Conservation (phyloP, 1,140 invertebrate genomes). For the Pseudobourletiella spinata region DNA sequence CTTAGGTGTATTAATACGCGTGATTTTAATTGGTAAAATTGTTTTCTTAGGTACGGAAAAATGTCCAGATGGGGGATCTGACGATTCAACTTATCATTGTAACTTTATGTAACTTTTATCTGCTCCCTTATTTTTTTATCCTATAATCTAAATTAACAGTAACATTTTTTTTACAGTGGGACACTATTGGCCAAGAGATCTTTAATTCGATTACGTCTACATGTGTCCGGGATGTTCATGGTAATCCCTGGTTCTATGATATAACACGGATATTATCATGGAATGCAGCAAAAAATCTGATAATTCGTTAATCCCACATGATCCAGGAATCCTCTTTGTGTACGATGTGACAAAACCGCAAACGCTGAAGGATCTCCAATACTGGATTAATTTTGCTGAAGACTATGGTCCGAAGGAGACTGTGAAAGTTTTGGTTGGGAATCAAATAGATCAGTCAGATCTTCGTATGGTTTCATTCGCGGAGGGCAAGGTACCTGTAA, state of each 20-base stretch:
- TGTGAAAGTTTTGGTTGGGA: conserved; percentile 79
- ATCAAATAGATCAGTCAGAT: conserved; percentile 44
- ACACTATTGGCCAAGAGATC: conserved; percentile 63
- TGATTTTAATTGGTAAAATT: too few relatives aligned
- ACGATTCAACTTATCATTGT: conserved; percentile 16
- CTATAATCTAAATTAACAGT: too few relatives aligned
- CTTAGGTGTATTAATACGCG: too few relatives aligned
- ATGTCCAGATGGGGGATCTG: conserved; percentile 17
- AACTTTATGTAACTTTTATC: too few relatives aligned
- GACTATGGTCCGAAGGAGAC: conserved; percentile 79
- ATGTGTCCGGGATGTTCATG: conserved; percentile 84
- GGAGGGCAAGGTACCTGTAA: conserved; percentile 38
- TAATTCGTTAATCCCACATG: not conserved
- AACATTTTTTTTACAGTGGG: conserved; percentile 30
- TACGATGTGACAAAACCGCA: conserved; percentile 87
- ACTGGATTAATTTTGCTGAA: conserved; percentile 77
- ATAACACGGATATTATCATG: too few relatives aligned
- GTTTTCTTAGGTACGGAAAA: conserved; percentile 25
- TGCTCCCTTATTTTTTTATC: too few relatives aligned
- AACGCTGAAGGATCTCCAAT: conserved; percentile 77
- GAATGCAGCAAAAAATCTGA: too few relatives aligned
- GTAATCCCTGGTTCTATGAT: too few relatives aligned
- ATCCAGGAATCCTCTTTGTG: conserved; percentile 68
- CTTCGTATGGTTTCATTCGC: conserved; percentile 37
- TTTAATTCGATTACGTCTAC: conserved; percentile 88